Percentiles rank a stretch among this genome's conserved stretches.
These are phyloP conservation scores for Arge pagana DNA, from an alignment of 2,888 invertebrate genomes.

Conservation along the genomic window DNA sequence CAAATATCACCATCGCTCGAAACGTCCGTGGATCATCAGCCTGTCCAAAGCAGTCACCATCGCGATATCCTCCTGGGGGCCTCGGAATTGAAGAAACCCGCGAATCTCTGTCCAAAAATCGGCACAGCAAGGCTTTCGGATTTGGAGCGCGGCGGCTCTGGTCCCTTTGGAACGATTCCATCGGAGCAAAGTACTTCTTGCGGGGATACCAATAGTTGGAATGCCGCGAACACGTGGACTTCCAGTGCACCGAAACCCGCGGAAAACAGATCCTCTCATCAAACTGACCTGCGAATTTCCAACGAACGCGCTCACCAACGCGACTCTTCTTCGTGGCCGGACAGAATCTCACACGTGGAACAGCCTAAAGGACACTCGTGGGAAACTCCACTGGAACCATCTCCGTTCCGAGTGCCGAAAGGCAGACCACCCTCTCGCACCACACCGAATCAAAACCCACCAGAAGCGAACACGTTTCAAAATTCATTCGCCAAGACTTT, in stretches of 20 bases:
- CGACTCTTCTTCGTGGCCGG: slow-evolving; percentile 25
- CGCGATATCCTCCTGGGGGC: slow-evolving; percentile 25
- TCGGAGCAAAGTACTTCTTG: slow-evolving; percentile 34
- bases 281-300: slow-evolving; percentile 19
- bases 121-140: slow-evolving; percentile 35
- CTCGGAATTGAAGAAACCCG: slow-evolving; percentile 34
- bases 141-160: slow-evolving; percentile 30
- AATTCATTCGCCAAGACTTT: slow-evolving; percentile 59
- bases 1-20: slow-evolving; percentile 5
- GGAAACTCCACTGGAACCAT: slow-evolving; percentile 55
- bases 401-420: slow-evolving; percentile 68
- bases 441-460: slow-evolving; percentile 59
- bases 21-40: slow-evolving; percentile 24
- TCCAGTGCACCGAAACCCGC: slow-evolving; percentile 31
- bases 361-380: slow-evolving; percentile 26
- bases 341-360: slow-evolving; percentile 22
- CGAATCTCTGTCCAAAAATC: slow-evolving; percentile 18
- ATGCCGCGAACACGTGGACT: slow-evolving; percentile 37
- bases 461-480: slow-evolving; percentile 58
- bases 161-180: slow-evolving; percentile 34
- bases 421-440: slow-evolving; percentile 68
- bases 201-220: slow-evolving; percentile 38
- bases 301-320: slow-evolving; percentile 25
- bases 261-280: slow-evolving; percentile 33
- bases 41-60: slow-evolving; percentile 18